phyloP scores from a whole-genome alignment of 1,140 invertebrate species.

The Cheumatopsyche charites region DNA sequence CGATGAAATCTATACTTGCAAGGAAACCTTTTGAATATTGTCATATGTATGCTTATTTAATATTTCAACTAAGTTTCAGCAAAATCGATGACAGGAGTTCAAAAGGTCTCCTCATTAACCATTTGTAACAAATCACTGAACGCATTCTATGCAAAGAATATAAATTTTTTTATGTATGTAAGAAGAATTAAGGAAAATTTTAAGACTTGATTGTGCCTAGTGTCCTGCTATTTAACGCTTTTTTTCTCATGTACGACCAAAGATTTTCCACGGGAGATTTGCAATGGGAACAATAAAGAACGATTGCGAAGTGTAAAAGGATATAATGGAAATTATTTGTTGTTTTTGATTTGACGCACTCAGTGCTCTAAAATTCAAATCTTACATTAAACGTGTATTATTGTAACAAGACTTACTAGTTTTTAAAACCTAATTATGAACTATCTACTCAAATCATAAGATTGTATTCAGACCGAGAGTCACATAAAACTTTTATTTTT shows the following conservation, averaged over 20 bases:
- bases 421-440: slow-evolving; percentile 18
- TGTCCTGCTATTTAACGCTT: slow-evolving; percentile 31
- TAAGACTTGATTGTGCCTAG: slow-evolving; percentile 39
- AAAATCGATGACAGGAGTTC: too few species aligned
- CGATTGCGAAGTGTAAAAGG: not conserved
- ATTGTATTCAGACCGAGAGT: not conserved
- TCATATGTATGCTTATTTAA: too few species aligned
- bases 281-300: slow-evolving; percentile 20
- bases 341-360: not conserved
- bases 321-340: not conserved
- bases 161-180: not conserved
- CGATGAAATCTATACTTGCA: too few species aligned
- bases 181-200: slow-evolving; percentile 26
- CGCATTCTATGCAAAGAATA: not conserved
- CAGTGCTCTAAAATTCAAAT: not conserved
- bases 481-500: not conserved
- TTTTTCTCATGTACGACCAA: slow-evolving; percentile 23
- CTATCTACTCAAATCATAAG: not conserved
- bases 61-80: too few species aligned
- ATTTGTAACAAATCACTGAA: not conserved
- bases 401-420: slow-evolving; percentile 38
- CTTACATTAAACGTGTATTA: slow-evolving; percentile 12
- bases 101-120: too few species aligned
- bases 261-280: not conserved
- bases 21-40: too few species aligned